Evolutionary conservation across 2,113 vertebrate species (phyloP).

Genomic region (Phodopus roborovskii): DNA sequence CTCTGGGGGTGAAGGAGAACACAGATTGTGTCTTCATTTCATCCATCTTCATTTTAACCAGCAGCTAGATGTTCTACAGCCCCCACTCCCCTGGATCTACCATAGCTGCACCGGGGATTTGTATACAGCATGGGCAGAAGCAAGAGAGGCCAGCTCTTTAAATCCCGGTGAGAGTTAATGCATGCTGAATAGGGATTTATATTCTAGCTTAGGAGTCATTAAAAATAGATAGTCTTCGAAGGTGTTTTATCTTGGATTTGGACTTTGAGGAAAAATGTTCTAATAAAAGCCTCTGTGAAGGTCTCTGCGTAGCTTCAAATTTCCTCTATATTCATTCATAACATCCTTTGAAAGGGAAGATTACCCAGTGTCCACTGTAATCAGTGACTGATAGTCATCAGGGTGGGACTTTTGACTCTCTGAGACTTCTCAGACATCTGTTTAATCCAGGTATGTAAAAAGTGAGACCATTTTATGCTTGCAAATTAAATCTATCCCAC

Average conservation of each 20-base stretch:
- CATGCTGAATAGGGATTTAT: not conserved
- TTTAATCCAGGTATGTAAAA: not conserved
- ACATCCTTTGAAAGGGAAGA: not conserved
- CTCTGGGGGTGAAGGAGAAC: rapidly evolving
- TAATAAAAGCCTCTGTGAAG: constrained; percentile 46
- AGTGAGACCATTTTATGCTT: not conserved
- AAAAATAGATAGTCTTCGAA: constrained; percentile 35
- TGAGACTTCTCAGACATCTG: not conserved
- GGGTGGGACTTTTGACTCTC: not conserved
- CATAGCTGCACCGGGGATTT: rapidly evolving
- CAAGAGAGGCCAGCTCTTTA: not conserved
- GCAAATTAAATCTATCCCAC: constrained; percentile 40
- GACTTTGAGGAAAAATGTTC: constrained; percentile 26
- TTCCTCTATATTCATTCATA: constrained; percentile 31
- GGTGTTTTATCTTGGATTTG: constrained; percentile 46
- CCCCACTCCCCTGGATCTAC: not conserved
- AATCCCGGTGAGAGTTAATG: not conserved
- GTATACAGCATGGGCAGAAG: not conserved
- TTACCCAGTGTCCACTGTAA: constrained; percentile 10
- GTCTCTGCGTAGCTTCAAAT: constrained; percentile 27
- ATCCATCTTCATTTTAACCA: rapidly evolving
- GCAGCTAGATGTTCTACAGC: not conserved
- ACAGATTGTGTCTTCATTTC: rapidly evolving
- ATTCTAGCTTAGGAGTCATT: constrained; percentile 13
- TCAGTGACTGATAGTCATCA: not conserved